Evolutionary conservation across 2,797 vertebrate genomes (phyloP).

Genomic region (Eremophila alpestris): DNA sequence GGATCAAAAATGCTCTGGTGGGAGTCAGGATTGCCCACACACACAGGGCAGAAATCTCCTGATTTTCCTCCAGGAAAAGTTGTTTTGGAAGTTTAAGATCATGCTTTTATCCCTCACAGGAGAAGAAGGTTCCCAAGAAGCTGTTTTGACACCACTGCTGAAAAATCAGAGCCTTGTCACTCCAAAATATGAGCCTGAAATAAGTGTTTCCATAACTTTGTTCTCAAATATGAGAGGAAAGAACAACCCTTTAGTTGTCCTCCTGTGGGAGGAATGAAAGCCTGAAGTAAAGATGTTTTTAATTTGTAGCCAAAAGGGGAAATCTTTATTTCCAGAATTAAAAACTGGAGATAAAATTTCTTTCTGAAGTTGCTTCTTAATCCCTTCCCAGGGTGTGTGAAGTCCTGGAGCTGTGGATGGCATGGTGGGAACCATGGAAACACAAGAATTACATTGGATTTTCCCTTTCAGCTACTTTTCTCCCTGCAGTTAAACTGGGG

Average conservation of each 20-base stretch:
- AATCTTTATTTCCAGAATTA: neutral
- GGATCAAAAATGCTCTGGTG: neutral
- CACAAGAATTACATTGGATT: neutral
- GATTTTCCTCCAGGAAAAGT: neutral
- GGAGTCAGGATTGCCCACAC: neutral
- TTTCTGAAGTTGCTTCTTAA: neutral
- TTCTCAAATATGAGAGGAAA: neutral
- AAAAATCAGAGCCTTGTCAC: constrained; percentile 16
- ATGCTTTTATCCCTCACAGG: neutral
- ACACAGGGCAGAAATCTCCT: neutral
- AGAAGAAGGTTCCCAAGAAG: neutral
- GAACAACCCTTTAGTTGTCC: neutral
- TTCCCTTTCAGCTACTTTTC: neutral
- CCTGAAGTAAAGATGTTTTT: neutral
- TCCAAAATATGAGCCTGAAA: neutral
- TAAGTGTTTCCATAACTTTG: neutral
- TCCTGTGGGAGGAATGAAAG: neutral
- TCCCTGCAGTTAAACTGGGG: neutral
- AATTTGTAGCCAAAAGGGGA: neutral
- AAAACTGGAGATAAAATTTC: neutral
- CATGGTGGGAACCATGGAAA: accelerated
- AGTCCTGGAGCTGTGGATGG: neutral
- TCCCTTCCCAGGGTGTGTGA: neutral
- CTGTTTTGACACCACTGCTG: constrained; percentile 1
- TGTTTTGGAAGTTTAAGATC: neutral